These are phyloP conservation scores for Enteromius mattozi DNA, from an alignment of 2,797 vertebrate species.

Conservation along the genomic window DNA sequence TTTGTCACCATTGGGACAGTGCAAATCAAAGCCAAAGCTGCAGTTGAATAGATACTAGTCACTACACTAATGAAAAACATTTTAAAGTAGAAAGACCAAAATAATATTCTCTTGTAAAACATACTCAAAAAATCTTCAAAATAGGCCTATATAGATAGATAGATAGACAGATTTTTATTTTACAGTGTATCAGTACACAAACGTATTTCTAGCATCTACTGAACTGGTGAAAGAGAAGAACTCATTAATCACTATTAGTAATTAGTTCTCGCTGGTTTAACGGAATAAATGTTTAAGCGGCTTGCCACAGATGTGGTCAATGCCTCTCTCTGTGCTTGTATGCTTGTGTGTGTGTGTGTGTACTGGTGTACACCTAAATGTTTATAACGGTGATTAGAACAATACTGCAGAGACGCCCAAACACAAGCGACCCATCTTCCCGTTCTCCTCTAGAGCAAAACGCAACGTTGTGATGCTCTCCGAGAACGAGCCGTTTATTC, in stretches of 20 bases:
- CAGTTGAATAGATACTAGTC: neutral
- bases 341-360: conserved; percentile 21
- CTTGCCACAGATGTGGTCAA: conserved; percentile 47
- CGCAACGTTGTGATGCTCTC: conserved; percentile 11
- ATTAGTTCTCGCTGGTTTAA: neutral
- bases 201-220: neutral
- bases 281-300: neutral
- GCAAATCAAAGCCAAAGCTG: neutral
- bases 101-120: neutral
- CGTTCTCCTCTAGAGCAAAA: conserved; percentile 31
- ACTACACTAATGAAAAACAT: too few relatives aligned
- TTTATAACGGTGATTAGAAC: conserved; percentile 57
- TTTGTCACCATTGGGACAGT: neutral
- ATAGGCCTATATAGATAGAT: neutral
- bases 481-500: conserved; percentile 8
- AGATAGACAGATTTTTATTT: neutral
- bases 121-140: neutral
- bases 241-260: neutral
- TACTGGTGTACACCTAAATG: conserved; percentile 55
- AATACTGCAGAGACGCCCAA: conserved; percentile 62
- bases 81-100: neutral
- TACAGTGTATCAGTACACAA: neutral
- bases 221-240: neutral
- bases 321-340: neutral
- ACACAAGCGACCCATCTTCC: conserved; percentile 37